These are phyloP conservation scores for Loriculus beryllinus DNA, from an alignment of 2,797 vertebrate genomes.

Conservation along the genomic window DNA sequence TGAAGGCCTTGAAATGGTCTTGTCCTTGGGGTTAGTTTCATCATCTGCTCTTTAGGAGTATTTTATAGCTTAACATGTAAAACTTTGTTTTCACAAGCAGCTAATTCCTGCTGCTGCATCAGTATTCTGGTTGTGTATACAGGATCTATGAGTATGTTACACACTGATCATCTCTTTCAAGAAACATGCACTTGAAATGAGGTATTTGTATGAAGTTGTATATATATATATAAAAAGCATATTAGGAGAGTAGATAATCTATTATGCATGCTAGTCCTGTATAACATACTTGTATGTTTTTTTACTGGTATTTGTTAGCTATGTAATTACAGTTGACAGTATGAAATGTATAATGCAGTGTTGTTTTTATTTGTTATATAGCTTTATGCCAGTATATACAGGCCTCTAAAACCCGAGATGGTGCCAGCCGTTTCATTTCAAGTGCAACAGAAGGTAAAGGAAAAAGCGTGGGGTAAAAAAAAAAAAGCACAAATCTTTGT, in stretches of 20 bases:
- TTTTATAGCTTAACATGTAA: not conserved
- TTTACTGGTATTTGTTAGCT: not conserved
- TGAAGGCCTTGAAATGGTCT: not conserved
- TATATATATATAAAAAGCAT: not conserved
- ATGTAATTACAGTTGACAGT: not conserved
- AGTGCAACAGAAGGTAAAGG: conserved; percentile 93
- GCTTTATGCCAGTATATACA: conserved; percentile 99
- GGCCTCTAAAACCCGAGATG: conserved; percentile 98
- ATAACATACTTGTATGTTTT: not conserved
- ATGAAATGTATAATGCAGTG: conserved; percentile 78
- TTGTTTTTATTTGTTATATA: conserved; percentile 97
- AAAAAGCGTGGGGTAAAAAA: conserved; percentile 47
- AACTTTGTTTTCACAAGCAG: not conserved
- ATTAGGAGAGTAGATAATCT: not conserved
- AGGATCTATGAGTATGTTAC: not conserved
- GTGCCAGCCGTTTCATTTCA: conserved; percentile 91
- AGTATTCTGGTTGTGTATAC: not conserved
- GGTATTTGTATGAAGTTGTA: fast-evolving
- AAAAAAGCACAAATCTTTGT: conserved; percentile 45
- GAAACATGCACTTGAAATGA: not conserved
- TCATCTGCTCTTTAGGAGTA: not conserved
- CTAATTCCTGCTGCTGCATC: not conserved
- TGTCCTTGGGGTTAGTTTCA: not conserved
- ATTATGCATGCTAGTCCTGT: not conserved
- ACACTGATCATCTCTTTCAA: not conserved